Evolutionary conservation across 2,113 vertebrate genomes (phyloP).

Genomic region (Aegotheles bennettii): DNA sequence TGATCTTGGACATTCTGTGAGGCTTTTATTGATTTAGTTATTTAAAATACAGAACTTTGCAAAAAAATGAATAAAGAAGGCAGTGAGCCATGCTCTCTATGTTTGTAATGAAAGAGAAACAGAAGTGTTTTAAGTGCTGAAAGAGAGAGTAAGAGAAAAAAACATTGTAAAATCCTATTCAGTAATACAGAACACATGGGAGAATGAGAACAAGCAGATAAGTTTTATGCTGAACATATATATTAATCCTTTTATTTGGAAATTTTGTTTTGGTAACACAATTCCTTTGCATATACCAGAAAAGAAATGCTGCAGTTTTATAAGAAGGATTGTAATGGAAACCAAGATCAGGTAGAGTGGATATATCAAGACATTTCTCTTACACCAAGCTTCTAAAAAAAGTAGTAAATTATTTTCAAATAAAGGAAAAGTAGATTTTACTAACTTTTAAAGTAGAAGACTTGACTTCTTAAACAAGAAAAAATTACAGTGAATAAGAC

Average conservation of each 20-base stretch:
- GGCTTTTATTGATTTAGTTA: neutral
- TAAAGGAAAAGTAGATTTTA: neutral
- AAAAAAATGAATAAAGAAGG: neutral
- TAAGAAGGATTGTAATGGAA: neutral
- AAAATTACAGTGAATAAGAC: neutral
- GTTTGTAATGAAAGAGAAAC: neutral
- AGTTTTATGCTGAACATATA: neutral
- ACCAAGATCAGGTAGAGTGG: neutral
- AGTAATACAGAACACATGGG: neutral
- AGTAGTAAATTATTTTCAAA: neutral
- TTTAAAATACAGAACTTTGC: neutral
- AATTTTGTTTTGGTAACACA: neutral
- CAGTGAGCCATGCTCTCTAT: neutral
- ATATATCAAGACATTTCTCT: neutral
- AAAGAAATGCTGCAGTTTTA: neutral
- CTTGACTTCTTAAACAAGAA: neutral
- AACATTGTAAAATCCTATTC: neutral
- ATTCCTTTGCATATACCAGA: neutral
- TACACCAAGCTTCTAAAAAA: neutral
- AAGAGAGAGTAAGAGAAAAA: neutral
- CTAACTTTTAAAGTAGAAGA: neutral
- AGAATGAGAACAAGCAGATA: neutral
- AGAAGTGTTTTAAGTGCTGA: neutral
- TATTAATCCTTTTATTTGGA: neutral
- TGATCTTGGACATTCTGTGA: neutral